These are phyloP conservation scores for Himalopsyche japonica DNA, from an alignment of 2,888 invertebrate genomes.

Conservation along the genomic window DNA sequence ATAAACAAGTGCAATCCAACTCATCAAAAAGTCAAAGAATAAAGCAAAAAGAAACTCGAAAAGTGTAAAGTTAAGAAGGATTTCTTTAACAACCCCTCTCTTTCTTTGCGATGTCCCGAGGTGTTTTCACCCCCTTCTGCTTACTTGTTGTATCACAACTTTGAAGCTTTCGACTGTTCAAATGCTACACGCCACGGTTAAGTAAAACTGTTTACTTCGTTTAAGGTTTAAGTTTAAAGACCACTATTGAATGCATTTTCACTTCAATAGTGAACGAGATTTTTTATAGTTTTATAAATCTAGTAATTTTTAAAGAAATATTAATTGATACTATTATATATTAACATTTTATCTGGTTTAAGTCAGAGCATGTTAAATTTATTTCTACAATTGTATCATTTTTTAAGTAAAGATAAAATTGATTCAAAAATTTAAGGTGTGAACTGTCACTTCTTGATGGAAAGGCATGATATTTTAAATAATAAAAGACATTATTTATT, in stretches of 20 bases:
- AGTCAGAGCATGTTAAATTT: too few relatives aligned
- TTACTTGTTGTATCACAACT: background rate
- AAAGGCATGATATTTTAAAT: too few relatives aligned
- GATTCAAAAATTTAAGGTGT: too few relatives aligned
- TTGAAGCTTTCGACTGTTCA: background rate
- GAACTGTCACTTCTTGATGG: too few relatives aligned
- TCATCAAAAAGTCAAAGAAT: slow-evolving; percentile 32
- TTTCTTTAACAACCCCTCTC: background rate
- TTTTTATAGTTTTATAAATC: too few relatives aligned
- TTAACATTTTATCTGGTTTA: too few relatives aligned
- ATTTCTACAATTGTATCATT: too few relatives aligned
- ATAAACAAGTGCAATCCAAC: slow-evolving; percentile 36
- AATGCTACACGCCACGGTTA: background rate
- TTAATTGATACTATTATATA: too few relatives aligned
- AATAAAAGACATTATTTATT: too few relatives aligned
- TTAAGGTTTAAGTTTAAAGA: background rate
- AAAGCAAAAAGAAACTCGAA: slow-evolving; percentile 23
- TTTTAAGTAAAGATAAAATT: too few relatives aligned
- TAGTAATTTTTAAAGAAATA: too few relatives aligned
- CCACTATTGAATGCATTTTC: background rate
- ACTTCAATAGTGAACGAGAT: background rate
- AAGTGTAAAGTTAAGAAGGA: slow-evolving; percentile 29
- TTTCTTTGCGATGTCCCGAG: background rate
- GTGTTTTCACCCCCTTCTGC: background rate
- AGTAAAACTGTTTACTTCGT: background rate